A percentile compares a stretch with the other conserved stretches of the same genome.
Evolutionary conservation across 2,888 invertebrate species (phyloP).

Genomic region (Desoria tigrina): DNA sequence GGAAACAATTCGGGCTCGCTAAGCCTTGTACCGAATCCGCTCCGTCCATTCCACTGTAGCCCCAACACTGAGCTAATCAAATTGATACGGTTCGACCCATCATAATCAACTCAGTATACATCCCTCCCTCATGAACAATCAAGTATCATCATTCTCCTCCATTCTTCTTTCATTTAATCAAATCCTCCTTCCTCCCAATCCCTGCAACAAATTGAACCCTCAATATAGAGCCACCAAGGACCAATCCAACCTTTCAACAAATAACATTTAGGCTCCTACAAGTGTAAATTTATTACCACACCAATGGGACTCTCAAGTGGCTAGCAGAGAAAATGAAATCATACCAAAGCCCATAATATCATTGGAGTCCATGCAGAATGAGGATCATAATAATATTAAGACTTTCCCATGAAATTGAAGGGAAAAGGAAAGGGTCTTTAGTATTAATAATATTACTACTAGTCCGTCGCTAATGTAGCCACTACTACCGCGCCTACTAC

Average conservation of each 20-base stretch:
- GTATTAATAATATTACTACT: no score
- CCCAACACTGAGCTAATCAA: slow-evolving; percentile 49
- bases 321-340: slow-evolving; percentile 42
- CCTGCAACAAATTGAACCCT: slow-evolving; percentile 16
- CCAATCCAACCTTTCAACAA: slow-evolving; percentile 41
- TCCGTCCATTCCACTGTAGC: not conserved
- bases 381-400: no score
- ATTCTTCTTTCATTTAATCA: slow-evolving; percentile 44
- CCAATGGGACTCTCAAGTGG: slow-evolving; percentile 30
- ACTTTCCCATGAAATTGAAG: no score
- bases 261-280: slow-evolving; percentile 24
- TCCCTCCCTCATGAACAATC: slow-evolving; percentile 50
- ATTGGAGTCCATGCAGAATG: no score
- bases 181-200: slow-evolving; percentile 29
- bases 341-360: slow-evolving; percentile 17
- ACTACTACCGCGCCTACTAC: no score
- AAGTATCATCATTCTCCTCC: slow-evolving; percentile 48
- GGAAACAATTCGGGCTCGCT: no score
- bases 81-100: slow-evolving; percentile 53
- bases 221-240: slow-evolving; percentile 17
- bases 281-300: slow-evolving; percentile 37
- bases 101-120: slow-evolving; percentile 50
- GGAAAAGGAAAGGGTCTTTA: no score
- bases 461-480: no score
- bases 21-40: no score